Evolutionary conservation across 2,113 vertebrate genomes (phyloP).

Genomic region (Heterotilapia buettikoferi): DNA sequence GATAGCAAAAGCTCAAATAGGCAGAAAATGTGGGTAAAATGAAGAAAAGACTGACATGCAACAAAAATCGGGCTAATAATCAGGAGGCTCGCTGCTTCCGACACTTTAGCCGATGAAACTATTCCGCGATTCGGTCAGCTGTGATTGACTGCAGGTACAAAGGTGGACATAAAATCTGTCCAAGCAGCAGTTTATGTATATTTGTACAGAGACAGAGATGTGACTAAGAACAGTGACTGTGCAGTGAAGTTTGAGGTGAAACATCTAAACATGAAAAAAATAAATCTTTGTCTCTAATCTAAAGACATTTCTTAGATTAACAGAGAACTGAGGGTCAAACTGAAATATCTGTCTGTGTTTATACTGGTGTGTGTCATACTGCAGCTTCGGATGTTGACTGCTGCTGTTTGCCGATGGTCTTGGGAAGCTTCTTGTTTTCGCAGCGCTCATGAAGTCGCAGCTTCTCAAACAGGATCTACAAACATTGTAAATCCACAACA

Average conservation of each 20-base stretch:
- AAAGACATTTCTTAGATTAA: background rate
- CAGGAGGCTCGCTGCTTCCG: background rate
- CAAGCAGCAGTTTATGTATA: background rate
- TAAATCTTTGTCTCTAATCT: background rate
- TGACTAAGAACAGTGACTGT: background rate
- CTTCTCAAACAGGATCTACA: constrained; percentile 86
- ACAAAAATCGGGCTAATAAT: background rate
- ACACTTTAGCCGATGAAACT: background rate
- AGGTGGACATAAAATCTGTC: background rate
- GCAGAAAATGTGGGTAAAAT: background rate
- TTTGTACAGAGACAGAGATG: background rate
- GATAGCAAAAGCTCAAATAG: background rate
- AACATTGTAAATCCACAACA: background rate
- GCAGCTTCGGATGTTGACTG: constrained; percentile 84
- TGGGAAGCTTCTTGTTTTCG: constrained; percentile 74
- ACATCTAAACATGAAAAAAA: background rate
- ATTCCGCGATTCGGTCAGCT: background rate
- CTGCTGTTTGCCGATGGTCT: constrained; percentile 72
- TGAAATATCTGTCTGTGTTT: background rate
- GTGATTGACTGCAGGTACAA: background rate
- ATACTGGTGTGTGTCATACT: constrained; percentile 57
- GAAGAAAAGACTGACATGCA: background rate
- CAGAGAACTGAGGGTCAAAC: background rate
- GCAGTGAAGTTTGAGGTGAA: background rate
- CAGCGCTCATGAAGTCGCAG: constrained; percentile 78